Evolutionary conservation across 2,113 vertebrate species (phyloP), one percentile per base, ranked within the genome.

Genomic region (Salvelinus alpinus): DNA sequence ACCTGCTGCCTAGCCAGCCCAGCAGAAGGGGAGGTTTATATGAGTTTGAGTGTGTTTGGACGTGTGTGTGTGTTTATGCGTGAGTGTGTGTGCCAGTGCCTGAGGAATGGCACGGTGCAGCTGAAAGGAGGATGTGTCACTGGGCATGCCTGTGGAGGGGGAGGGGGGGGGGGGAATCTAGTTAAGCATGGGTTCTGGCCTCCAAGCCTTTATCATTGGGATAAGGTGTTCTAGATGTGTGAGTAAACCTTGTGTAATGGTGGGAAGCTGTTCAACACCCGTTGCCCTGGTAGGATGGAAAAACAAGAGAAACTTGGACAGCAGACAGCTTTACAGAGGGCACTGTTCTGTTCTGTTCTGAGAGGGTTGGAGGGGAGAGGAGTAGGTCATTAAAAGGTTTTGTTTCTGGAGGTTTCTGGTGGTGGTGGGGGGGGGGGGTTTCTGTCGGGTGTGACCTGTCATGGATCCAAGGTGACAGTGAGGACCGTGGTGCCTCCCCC

Each of bases 171-270:
- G 29, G 77, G 73, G 72, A 25, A 85, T 83, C 88, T 77, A 80
- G 80, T 87, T 89, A 87, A 88, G 38, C 38, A 44, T 11, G 8
- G 38, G 9, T 89, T 87, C 86, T 8, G 12, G 59, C 16, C 25
- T 89, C 91, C 88, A 85, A 67, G 81, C 51, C 81, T 89, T 92
- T 90, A 92, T 94, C 91, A 89, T 72, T 69, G 62, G 70, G 67
- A 83, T 84, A 90, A 92, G 89, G 91, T 89, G 90, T 89, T 84
- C 76, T 78, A 75, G 79, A 82, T 82, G 85, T 79, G 85, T 81
- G 86, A 81, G 85, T 78, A 81, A 86, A 87, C 72, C 70, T 84
- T 90, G 88, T 86, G 83, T 91, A 11, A 44, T 75, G 66, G 72
- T 65, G 31, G 65, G 90, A 90, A 92, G 84, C 82, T 51, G 84